Evolutionary conservation across 1,140 invertebrate species (phyloP), one percentile per base, ranked within the genome.

Genomic region (Subanguina moxae): DNA sequence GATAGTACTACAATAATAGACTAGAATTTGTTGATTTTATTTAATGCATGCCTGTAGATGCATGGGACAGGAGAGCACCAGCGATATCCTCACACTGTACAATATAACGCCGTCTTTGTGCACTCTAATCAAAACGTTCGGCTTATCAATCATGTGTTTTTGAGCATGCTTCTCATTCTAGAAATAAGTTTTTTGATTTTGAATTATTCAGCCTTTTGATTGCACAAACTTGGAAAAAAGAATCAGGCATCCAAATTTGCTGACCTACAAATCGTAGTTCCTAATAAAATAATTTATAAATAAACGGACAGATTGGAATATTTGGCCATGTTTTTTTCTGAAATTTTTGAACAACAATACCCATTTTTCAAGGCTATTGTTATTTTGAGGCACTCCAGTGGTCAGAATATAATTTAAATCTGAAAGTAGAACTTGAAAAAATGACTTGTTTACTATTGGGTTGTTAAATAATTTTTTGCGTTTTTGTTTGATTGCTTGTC

Each of bases 131-230:
- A 96, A 92, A 65, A 96, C 78, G 65, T 82, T 82, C 15, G 82
- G 81, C 42, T 82, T 83, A 56, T 83, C 82, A 59, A 96, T 95
- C 83, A 94, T 91, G 84, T 96, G 93, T 84, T 94, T 94, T 83
- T 94, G 92, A 48, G 93, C 93, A 81, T 94, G 91, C 83, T 95
- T 94, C 86, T 96, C 93, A 80, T 96, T 96, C 90, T 91, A 84
- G 94, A 95, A 87, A 94, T 5, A 52, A 52, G 17, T 7, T 25
- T 38, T 3, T 38, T 38, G 32, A 38, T 38, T 38, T 38, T 38
- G 3, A 11, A 38, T 38, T 38, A 38, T 38, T 38, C n/a, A n/a
- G n/a, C n/a, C n/a, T 38, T 38, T 38, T 38, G 32, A 3, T n/a
- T 68, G n/a, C 17, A 27, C 43, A 3, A 21, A 75, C 76, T 63